Evolutionary conservation across 1,140 invertebrate genomes (phyloP).

Genomic region (Gonioctena quinquepunctata): DNA sequence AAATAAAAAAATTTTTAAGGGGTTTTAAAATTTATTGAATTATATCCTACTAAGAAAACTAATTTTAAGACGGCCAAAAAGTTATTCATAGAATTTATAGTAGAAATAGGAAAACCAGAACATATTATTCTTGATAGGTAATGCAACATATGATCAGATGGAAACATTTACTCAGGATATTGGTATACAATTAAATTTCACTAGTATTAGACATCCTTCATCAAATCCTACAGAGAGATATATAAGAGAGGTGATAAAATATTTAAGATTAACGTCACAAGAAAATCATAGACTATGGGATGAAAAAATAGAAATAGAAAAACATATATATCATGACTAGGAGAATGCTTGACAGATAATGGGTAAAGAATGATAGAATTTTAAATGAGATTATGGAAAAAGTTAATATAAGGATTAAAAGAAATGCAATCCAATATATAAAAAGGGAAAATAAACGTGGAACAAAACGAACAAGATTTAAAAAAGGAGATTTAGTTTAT

Average conservation of each 20-base stretch:
- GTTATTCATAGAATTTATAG: background rate
- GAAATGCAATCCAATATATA: too few relatives aligned
- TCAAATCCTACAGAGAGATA: constrained; percentile 4
- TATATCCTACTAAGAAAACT: background rate
- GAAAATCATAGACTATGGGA: background rate
- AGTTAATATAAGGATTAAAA: too few relatives aligned
- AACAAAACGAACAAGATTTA: too few relatives aligned
- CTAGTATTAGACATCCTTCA: background rate
- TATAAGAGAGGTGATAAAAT: constrained; percentile 8
- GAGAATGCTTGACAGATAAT: too few relatives aligned
- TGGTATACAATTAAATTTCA: background rate
- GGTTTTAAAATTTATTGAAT: constrained; percentile 8
- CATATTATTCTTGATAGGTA: background rate
- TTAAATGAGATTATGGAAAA: too few relatives aligned
- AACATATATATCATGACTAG: too few relatives aligned
- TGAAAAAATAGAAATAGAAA: too few relatives aligned
- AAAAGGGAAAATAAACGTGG: too few relatives aligned
- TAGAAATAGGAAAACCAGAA: background rate
- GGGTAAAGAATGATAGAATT: too few relatives aligned
- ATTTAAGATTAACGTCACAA: background rate
- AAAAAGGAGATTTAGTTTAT: too few relatives aligned
- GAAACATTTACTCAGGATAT: background rate
- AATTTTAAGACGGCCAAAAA: background rate
- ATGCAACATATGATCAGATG: constrained; percentile 2
- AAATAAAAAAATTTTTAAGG: background rate